These are phyloP conservation scores for Protobothrops mucrosquamatus DNA, from an alignment of 2,113 vertebrate genomes.

Conservation along the genomic window DNA sequence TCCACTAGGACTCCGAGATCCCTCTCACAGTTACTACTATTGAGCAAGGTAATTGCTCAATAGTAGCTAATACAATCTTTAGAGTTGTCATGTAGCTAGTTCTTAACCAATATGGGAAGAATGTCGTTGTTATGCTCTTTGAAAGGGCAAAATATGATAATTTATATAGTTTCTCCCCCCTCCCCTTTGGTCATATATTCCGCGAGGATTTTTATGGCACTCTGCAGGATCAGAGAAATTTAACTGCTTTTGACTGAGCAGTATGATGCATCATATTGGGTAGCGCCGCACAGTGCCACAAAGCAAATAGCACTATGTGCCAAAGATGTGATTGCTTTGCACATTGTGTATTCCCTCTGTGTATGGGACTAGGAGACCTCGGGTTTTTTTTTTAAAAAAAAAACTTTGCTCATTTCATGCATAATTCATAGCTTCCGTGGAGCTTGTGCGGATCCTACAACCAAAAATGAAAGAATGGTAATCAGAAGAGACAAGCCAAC, in stretches of 20 bases:
- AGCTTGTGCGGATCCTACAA: conserved; percentile 36
- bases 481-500: not conserved
- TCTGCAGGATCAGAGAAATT: not conserved
- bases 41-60: too few relatives aligned
- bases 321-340: conserved; percentile 34
- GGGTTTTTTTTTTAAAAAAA: not conserved
- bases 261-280: rapidly evolving
- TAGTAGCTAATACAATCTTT: too few relatives aligned
- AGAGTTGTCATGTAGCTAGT: too few relatives aligned
- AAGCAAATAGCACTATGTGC: conserved; percentile 10
- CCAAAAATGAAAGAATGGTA: not conserved
- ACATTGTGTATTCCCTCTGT: conserved; percentile 55
- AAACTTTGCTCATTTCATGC: conserved; percentile 46
- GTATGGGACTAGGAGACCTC: conserved; percentile 25
- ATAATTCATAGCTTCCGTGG: conserved; percentile 54
- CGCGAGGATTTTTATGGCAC: not conserved
- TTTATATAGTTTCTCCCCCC: not conserved
- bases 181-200: not conserved
- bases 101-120: too few relatives aligned
- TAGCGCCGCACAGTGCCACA: not conserved
- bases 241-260: rapidly evolving
- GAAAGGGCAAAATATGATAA: rapidly evolving
- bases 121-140: not conserved
- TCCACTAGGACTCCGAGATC: too few relatives aligned
- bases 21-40: too few relatives aligned